A percentile compares a stretch with the other conserved stretches of the same genome.
Conservation (phyloP, 37 sponge, comb jelly and placozoan genomes). For the Crambe crambe region DNA sequence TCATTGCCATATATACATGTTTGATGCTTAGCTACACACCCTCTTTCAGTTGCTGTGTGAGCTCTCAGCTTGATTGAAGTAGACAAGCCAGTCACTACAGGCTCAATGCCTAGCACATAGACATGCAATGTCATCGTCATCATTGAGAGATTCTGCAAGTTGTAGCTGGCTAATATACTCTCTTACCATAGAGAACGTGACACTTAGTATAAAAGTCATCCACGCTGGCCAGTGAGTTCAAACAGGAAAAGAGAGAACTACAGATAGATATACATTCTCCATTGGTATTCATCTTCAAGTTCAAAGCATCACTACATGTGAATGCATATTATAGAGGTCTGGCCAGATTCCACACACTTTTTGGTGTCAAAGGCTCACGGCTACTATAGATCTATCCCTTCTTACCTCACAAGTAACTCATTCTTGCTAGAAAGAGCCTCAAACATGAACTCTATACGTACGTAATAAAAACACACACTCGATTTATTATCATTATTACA, state of each 20-base stretch:
- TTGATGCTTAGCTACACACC: constrained; percentile 1
- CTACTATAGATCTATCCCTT: too few species aligned
- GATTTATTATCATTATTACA: not conserved
- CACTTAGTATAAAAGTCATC: constrained; percentile 59
- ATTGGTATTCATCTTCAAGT: not conserved
- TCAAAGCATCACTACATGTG: not conserved
- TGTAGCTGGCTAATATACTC: not conserved
- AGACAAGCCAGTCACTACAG: constrained; percentile 38
- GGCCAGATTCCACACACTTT: too few species aligned
- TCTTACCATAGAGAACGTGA: constrained; percentile 65
- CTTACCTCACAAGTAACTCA: constrained; percentile 43
- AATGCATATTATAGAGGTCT: not conserved
- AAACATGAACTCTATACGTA: constrained; percentile 57
- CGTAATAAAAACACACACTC: not conserved
- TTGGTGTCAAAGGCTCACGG: too few species aligned
- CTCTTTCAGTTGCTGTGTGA: constrained; percentile 24
- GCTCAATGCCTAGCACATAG: constrained; percentile 43
- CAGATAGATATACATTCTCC: not conserved
- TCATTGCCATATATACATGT: not conserved
- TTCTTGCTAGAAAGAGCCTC: constrained; percentile 67
- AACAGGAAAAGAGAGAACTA: constrained; percentile 49
- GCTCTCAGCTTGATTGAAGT: constrained; percentile 28
- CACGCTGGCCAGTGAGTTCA: constrained; percentile 35
- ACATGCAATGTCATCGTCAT: not conserved
- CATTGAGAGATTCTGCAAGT: not conserved